phyloP scores from a whole-genome alignment of 2,888 invertebrate species.

The Epinotia nisella region DNA sequence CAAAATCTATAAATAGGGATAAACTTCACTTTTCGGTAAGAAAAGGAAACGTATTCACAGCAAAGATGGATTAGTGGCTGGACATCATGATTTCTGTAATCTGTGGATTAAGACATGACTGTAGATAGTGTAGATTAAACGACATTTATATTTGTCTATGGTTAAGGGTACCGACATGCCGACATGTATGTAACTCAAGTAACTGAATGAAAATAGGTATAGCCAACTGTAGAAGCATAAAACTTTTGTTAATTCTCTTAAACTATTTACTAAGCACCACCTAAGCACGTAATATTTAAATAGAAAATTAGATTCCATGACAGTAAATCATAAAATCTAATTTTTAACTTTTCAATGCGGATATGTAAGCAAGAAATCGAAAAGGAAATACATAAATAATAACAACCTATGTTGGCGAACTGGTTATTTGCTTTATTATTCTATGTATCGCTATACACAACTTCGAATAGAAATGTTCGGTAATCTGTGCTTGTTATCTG shows the following conservation, averaged over 20 bases:
- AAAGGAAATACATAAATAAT: too few species aligned
- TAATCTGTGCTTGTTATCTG: constrained; percentile 37
- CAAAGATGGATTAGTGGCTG: constrained; percentile 38
- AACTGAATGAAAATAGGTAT: not conserved
- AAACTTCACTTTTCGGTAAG: constrained; percentile 40
- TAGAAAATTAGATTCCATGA: too few species aligned
- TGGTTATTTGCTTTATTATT: not conserved
- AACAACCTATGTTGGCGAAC: not conserved
- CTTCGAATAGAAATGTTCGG: not conserved
- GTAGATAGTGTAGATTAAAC: constrained; percentile 22
- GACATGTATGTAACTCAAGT: not conserved
- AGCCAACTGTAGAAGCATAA: not conserved
- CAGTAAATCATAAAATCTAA: too few species aligned
- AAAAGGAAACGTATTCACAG: constrained; percentile 40
- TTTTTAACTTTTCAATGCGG: too few species aligned
- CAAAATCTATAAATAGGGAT: constrained; percentile 44
- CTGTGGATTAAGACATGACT: constrained; percentile 40
- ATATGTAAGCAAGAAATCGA: too few species aligned
- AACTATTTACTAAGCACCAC: too few species aligned
- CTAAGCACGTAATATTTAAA: not conserved
- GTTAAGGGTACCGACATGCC: not conserved
- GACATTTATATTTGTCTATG: constrained; percentile 24
- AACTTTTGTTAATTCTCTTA: too few species aligned
- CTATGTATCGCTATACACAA: too few species aligned
- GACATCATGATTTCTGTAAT: constrained; percentile 40